Base-by-base conservation (phyloP, 2,888 invertebrate species). In the Heliconius sara region DNA sequence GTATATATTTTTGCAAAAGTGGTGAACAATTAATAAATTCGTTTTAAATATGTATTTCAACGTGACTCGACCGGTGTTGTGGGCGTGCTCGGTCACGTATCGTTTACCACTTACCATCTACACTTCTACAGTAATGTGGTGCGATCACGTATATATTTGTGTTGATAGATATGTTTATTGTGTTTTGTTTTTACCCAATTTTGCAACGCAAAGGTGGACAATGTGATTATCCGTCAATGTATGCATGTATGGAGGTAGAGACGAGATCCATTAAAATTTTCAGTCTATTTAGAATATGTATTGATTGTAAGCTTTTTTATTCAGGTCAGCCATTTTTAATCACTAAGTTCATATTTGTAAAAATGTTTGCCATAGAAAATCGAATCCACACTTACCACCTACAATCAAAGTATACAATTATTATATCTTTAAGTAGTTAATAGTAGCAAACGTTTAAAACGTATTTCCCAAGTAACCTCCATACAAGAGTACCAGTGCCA, bases 41-140 rank as follows among this genome's bases (percentile, higher is more conserved):
- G 25, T 77, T 79, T 67, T 60, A 79, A 82, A 74, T 73, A 74
- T 78, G 76, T 77, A 79, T 72, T 68, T 79, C 57, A 81, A 74
- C 63, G 74, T 19, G 72, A 16, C 9, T 68, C 47, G 75, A 22
- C 73, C 65, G 75, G 22, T 60, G 25, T 10, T 22, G 72, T 74
- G 78, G 82, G 82, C 79, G 82, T 81, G 82, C 30, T 72, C 39
- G 65, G 76, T 82, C 82, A 81, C 81, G 81, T 78, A 72, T 57
- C 57, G 52, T 57, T 72, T 52, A 43, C 65, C 63, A 65, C 39
- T 65, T 75, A 27, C 43, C n/a, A 19, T 30, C 16, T 63, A 19
- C 43, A 65, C n/a, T 10, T 30, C n/a, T 63, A 19, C 43, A 65
- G 43, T 65, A 65, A 43, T 43, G 63, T 43, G 19, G 70, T 75